Evolutionary conservation across 2,888 invertebrate genomes (phyloP).

Genomic region (Apomyelois bistriatella): DNA sequence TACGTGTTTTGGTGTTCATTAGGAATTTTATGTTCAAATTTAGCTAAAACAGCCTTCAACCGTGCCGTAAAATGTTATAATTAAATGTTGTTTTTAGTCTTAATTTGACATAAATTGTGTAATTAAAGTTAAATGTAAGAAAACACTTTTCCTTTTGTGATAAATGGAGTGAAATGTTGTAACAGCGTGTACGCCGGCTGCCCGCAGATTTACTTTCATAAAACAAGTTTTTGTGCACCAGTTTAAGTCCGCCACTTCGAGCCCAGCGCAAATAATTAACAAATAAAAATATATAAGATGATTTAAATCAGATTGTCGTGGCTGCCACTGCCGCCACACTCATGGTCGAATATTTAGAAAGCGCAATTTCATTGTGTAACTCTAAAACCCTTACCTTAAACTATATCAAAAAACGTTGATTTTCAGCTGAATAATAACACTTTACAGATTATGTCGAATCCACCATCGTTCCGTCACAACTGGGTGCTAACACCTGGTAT

Average conservation of each 20-base stretch:
- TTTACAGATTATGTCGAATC: slow-evolving; percentile 60
- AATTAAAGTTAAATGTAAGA: slow-evolving; percentile 28
- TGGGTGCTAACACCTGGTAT: slow-evolving; percentile 50
- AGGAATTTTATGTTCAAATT: not conserved
- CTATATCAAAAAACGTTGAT: slow-evolving; percentile 44
- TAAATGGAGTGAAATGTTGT: slow-evolving; percentile 55
- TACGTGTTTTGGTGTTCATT: slow-evolving; percentile 3
- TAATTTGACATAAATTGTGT: slow-evolving; percentile 24
- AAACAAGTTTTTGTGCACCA: slow-evolving; percentile 50
- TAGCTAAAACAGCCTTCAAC: not conserved
- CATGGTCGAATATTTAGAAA: slow-evolving; percentile 75
- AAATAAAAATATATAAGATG: slow-evolving; percentile 44
- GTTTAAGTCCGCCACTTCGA: slow-evolving; percentile 24
- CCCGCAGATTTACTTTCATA: slow-evolving; percentile 57
- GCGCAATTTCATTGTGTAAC: slow-evolving; percentile 65
- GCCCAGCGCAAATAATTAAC: slow-evolving; percentile 32
- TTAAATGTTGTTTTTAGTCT: slow-evolving; percentile 1
- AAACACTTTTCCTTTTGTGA: slow-evolving; percentile 41
- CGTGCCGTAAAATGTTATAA: not conserved
- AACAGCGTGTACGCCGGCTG: slow-evolving; percentile 33
- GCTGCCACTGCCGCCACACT: slow-evolving; percentile 55
- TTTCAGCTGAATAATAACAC: slow-evolving; percentile 51
- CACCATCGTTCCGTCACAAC: slow-evolving; percentile 72
- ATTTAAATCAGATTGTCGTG: slow-evolving; percentile 55
- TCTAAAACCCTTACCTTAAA: slow-evolving; percentile 54